These are phyloP conservation scores for Ascidia mentula DNA, from an alignment of 23 tunicate genomes.

Conservation along the genomic window DNA sequence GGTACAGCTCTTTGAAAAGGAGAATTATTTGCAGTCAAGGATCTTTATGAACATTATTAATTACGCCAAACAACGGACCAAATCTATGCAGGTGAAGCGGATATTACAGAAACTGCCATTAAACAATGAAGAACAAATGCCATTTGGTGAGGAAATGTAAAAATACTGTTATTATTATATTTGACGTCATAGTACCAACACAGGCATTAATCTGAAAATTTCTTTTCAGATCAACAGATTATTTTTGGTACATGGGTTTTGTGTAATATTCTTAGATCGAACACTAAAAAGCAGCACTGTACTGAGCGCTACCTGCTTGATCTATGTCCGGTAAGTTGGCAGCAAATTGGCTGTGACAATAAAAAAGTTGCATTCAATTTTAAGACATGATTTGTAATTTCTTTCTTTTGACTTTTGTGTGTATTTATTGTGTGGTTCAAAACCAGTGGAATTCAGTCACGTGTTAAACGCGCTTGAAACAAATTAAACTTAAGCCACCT, in stretches of 20 bases:
- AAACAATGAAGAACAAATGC: constrained; percentile 1
- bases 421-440: too few relatives aligned
- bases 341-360: neutral
- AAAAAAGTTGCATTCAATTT: neutral
- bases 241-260: constrained; percentile 16
- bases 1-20: constrained; percentile 4
- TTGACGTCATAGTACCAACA: constrained; percentile 6
- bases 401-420: too few relatives aligned
- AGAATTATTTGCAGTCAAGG: neutral
- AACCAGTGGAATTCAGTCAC: too few relatives aligned
- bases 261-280: constrained; percentile 8
- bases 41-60: constrained; percentile 5
- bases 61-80: neutral
- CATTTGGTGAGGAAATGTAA: constrained; percentile 6
- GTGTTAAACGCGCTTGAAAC: too few relatives aligned
- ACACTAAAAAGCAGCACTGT: constrained; percentile 8
- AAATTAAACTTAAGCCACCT: too few relatives aligned
- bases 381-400: too few relatives aligned
- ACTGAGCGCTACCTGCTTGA: constrained; percentile 14
- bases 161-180: too few relatives aligned
- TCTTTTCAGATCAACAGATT: constrained; percentile 9
- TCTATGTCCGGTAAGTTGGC: constrained; percentile 17
- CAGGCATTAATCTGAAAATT: neutral
- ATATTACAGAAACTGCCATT: constrained; percentile 12
- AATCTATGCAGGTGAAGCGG: constrained; percentile 11